Evolutionary conservation across 2,797 vertebrate species (phyloP), one percentile per base, ranked within the genome.

Genomic region (Craterocephalus amniculus): DNA sequence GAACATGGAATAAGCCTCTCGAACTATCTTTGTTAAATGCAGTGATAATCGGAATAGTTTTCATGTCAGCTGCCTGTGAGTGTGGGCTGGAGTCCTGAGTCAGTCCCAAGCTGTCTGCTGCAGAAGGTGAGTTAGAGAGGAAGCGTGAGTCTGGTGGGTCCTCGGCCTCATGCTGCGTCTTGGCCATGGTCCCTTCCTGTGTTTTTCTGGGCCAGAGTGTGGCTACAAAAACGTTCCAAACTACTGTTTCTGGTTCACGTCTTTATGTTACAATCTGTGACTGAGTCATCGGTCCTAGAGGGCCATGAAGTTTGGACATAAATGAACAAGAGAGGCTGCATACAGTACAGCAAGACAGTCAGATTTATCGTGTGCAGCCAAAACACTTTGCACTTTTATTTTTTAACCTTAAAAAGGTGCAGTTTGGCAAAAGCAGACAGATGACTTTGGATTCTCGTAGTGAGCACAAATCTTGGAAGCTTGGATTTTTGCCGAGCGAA

Each of bases 161-260:
- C 62, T 81, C 86, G 83, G 78, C 70, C 66, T 83, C 45, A 12
- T 68, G 67, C 70, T 72, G 78, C 48, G 70, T 76, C 59, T 67
- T 84, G 85, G 85, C 77, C 18, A 22, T 31, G 4, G 36, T 67
- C 68, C 55, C 27, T 83, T 87, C 76, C 83, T 88, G 82, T 84
- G 78, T 79, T 78, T 78, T 74, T 72, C 74, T 75, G 59, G 78
- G 74, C 55, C 55, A 40, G 49, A 70, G 7, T 34, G 40, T 56
- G 58, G 58, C 55, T 67, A 35, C 51, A 62, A 72, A 10, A 45
- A 75, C 79, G 27, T 52, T 49, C 54, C 60, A 65, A 77, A 63
- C 43, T 38, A 52, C 63, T 36, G 67, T 54, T 67, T 57, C 62
- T 60, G 67, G 69, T 54, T 26, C 57, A 67, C 66, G 74, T 48